Evolutionary conservation across 1,140 invertebrate genomes (phyloP), one percentile per base, ranked within the genome.

Genomic region (Pectinophora gossypiella): DNA sequence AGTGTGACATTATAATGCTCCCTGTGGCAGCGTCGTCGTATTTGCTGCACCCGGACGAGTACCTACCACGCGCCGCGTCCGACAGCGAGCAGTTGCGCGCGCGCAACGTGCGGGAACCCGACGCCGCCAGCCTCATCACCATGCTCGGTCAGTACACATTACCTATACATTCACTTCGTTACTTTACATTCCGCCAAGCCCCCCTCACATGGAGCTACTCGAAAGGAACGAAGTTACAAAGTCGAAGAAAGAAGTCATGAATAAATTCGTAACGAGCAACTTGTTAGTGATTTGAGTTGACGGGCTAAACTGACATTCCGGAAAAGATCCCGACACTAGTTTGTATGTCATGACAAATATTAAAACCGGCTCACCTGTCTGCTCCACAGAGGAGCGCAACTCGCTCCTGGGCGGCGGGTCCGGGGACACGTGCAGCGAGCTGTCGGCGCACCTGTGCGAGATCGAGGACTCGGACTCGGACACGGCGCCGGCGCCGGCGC

Each of bases 381-480:
- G n/a, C n/a, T 55, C 85, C 86, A 23, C 82, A 91, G 90, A 94
- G 70, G 94, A 95, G 80, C 89, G 93, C 51, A 91, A 94, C 81
- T 95, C 94, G 32, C 86, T 96, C 55, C 89, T 95, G 27, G 90
- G 90, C 46, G 90, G 89, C 47, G 68, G 48, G 19, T 54, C 89
- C 40, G 93, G 90, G 38, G n/a, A n/a, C n/a, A 93, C 92, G 3
- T 94, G 94, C 73, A 97, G 95, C 84, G 95, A 96, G 81, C 89
- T 96, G 46, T 96, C 95, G 16, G 92, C 95, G 18, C 93, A 94
- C 86, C 89, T 97, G 21, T 97, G 96, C 89, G 96, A 97, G 89
- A 96, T 97, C 72, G 96, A 97, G 85, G 96, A 97, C 85, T 95
- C 94, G n/a, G 95, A 96, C 75, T 92, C 90, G 68, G 64, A 65